Base-by-base conservation (phyloP, 2,888 invertebrate species). In the Sarcophaga carnaria region DNA sequence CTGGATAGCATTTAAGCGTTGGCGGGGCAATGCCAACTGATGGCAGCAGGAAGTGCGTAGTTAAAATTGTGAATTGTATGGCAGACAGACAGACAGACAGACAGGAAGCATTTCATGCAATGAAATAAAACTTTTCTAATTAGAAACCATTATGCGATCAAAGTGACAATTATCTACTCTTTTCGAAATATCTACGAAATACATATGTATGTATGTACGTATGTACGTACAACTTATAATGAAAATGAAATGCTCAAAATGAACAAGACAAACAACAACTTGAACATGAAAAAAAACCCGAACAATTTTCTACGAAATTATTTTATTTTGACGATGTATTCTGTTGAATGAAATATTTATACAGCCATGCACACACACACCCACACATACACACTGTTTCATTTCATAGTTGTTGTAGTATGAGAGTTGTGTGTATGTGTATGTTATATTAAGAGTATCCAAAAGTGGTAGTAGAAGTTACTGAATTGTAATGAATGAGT, bases 61-160 rank as follows among this genome's bases (percentile, higher is more conserved):
- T 20, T 76, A 59, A 71, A 71, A 64, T 75, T 69, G 54, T 54
- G 14, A 78, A 25, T 66, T 37, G 37, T 37, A 37, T 37, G 37
- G 37, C 37, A 8, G 37, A 2, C 37, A 37, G 37, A 37, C 37
- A 37, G 37, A 37, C 37, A 37, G 37, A 37, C 37, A 81, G 78
- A 83, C 83, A 71, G 72, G 69, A 82, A 88, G 70, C 67, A 84
- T 88, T 90, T 89, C 54, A 72, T 80, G 88, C 78, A 85, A 87
- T 88, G 88, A 87, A 89, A 89, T 88, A 89, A 90, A 90, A 90
- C 89, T 89, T 91, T 91, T 91, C 91, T 91, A 92, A 92, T 92
- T 93, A 92, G 92, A 90, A 90, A 88, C 89, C 90, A 92, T 92
- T 92, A 91, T 90, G 90, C 90, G 92, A 91, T 92, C 92, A 91